Evolutionary conservation across 2,888 invertebrate species (phyloP).

Genomic region (Globia sparganii): DNA sequence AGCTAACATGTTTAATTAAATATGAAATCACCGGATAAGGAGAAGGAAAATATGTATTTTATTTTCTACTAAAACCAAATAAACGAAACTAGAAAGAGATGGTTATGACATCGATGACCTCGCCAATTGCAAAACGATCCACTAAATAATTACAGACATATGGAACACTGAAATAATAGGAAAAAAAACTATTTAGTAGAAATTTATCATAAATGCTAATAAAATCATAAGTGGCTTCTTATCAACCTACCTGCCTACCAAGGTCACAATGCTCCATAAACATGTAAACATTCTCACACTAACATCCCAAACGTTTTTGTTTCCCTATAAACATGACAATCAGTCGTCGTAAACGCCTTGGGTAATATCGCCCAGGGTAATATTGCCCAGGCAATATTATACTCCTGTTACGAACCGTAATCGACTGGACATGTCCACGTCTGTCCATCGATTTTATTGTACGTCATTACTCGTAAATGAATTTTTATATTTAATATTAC

Average conservation of each 20-base stretch:
- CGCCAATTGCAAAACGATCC: background rate
- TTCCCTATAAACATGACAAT: constrained; percentile 45
- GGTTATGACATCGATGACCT: background rate
- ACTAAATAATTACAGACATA: background rate
- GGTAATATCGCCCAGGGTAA: constrained; percentile 35
- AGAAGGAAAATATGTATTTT: constrained; percentile 5
- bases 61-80: constrained; percentile 13
- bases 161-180: background rate
- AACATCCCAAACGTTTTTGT: constrained; percentile 5
- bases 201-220: background rate
- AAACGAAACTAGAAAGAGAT: background rate
- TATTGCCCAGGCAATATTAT: constrained; percentile 21
- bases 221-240: background rate
- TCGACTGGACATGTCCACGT: constrained; percentile 38
- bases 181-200: too few relatives aligned
- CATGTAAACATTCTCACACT: constrained; percentile 3
- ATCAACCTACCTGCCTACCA: background rate
- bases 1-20: constrained; percentile 43
- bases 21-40: constrained; percentile 7
- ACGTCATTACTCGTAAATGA: constrained; percentile 46
- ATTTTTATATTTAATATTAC: constrained; percentile 39
- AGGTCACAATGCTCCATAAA: background rate
- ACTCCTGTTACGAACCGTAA: constrained; percentile 29
- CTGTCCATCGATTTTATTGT: constrained; percentile 45
- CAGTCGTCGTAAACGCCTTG: constrained; percentile 39